Base-by-base conservation (phyloP, 1,140 invertebrate genomes). In the Polypedilum pembai region DNA sequence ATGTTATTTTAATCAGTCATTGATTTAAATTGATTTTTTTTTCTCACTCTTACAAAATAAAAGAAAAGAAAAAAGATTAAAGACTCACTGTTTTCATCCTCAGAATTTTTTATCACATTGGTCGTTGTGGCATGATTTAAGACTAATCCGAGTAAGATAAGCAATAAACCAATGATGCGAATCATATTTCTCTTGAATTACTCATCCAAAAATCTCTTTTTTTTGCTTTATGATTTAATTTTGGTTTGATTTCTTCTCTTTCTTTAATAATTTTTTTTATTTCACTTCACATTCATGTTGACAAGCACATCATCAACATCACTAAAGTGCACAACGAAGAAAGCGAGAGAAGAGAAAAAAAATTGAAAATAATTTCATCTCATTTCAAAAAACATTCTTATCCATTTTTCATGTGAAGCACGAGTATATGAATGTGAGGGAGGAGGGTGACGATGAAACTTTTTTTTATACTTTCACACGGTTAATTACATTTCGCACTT, bases 401-500 rank as follows among this genome's bases (percentile, higher is more conserved):
- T 56, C 45, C 45, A 56, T 56, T 56, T 56, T 56, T 56, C 45
- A 56, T 56, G 45, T 56, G 45, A 12, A 33, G 24, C 24, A 33
- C 24, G 24, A 33, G 24, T 33, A 5, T 33, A 33, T 33, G 24
- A 33, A 33, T 33, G 24, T 33, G 5, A 33, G 24, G 24, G 5
- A 33, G 24, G 24, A 15, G 45, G n/a, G 8, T 45, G 41, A 8
- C 45, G 45, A 33, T 33, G 24, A n/a, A 56, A 18, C 65, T 69
- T 21, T 66, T 66, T 56, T 15, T 17, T 56, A 17, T 56, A 17
- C 7, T 69, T 21, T 69, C 20, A 20, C 65, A 21, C 65, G 65
- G 17, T 69, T 69, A 69, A 69, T 69, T 69, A 69, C 65, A 69
- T 69, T 69, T 69, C 20, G 65, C 65, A 69, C 15, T 69, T 69